phyloP scores from a whole-genome alignment of 1,140 invertebrate species.

The Lepidurus apus region DNA sequence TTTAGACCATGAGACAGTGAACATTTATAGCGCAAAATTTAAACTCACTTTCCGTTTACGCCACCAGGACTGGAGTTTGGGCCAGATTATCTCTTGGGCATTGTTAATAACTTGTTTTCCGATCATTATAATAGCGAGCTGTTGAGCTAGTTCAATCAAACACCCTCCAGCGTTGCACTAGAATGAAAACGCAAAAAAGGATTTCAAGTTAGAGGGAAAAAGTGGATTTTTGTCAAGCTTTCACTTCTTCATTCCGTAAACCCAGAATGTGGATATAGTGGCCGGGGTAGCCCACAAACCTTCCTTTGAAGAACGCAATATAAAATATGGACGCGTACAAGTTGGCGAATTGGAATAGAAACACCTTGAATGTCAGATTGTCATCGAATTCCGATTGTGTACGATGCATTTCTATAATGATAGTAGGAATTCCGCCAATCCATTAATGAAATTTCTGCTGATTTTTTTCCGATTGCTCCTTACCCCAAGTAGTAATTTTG shows the following conservation, averaged over 20 bases:
- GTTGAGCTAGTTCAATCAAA: constrained; percentile 73
- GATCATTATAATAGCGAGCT: constrained; percentile 77
- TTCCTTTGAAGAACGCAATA: constrained; percentile 77
- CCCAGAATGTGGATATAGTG: constrained; percentile 66
- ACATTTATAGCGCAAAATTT: not conserved
- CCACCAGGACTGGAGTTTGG: constrained; percentile 57
- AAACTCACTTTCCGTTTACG: constrained; percentile 48
- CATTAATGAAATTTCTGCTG: constrained; percentile 27
- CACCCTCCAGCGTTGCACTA: constrained; percentile 75
- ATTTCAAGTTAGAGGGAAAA: not conserved
- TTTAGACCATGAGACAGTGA: not conserved
- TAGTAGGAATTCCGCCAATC: constrained; percentile 37
- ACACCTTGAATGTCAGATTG: constrained; percentile 76
- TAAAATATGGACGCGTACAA: constrained; percentile 82
- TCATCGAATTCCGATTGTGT: constrained; percentile 81
- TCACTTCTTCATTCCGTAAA: constrained; percentile 64
- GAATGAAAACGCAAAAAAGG: constrained; percentile 38
- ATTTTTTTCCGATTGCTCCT: constrained; percentile 31
- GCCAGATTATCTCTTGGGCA: constrained; percentile 66
- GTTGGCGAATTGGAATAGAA: constrained; percentile 81
- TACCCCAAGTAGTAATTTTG: constrained; percentile 61
- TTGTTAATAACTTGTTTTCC: constrained; percentile 78
- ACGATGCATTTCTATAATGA: constrained; percentile 61
- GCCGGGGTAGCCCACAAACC: constrained; percentile 69
- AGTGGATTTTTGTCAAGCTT: constrained; percentile 32